These are phyloP conservation scores for Eulemur mongoz DNA, from an alignment of 2,797 vertebrate genomes.

Conservation along the genomic window DNA sequence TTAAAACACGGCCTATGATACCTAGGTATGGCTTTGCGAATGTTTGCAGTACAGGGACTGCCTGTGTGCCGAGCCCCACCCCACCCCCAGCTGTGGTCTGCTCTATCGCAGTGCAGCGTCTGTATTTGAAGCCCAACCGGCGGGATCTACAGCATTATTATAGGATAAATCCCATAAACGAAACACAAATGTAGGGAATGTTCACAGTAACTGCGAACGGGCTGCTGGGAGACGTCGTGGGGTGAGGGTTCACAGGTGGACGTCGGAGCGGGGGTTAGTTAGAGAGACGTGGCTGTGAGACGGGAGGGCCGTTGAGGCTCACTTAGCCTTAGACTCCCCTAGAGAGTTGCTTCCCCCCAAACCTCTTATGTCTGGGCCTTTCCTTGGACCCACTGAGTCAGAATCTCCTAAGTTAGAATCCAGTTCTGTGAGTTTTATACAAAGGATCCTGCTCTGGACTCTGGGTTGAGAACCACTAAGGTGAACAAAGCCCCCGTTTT, in stretches of 20 bases:
- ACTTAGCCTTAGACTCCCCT: too few species aligned
- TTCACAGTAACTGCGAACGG: rapidly evolving
- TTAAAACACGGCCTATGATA: not conserved
- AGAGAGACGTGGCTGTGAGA: not conserved
- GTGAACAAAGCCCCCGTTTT: rapidly evolving
- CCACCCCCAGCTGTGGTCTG: too few species aligned
- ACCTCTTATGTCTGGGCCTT: not conserved
- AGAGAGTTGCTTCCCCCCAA: rapidly evolving
- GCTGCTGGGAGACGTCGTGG: not conserved
- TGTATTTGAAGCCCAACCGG: not conserved
- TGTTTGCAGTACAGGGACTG: rapidly evolving
- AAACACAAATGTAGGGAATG: not conserved
- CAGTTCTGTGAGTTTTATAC: not conserved
- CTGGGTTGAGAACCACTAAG: not conserved
- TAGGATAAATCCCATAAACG: not conserved
- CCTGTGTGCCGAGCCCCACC: too few species aligned
- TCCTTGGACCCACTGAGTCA: not conserved
- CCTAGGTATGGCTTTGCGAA: not conserved
- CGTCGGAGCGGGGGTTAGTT: not conserved
- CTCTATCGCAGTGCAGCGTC: rapidly evolving
- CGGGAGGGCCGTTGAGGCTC: too few species aligned
- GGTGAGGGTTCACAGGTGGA: too few species aligned
- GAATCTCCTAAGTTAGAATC: not conserved
- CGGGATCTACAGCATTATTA: rapidly evolving
- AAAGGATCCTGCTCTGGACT: not conserved